Base-by-base conservation (phyloP, 1,140 invertebrate genomes). In the Trichonephila inaurata region DNA sequence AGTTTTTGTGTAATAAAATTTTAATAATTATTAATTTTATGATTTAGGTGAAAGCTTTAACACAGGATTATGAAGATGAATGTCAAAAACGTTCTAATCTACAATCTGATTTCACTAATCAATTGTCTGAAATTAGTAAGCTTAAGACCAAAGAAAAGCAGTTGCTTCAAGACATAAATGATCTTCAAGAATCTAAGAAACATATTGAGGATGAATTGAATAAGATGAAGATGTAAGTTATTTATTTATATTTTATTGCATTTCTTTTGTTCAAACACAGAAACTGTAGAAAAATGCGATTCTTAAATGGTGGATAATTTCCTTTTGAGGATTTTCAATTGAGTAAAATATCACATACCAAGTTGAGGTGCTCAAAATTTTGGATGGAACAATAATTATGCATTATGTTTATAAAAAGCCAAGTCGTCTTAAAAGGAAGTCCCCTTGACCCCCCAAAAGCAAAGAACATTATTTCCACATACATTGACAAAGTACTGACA, bases 21-120 rank as follows among this genome's bases (percentile, higher is more conserved):
- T 24, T 28, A 4, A 66, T 8, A 19, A 62, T 94, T 77, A 60
- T 83, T 94, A 58, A 94, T 89, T 92, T 95, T 87, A 16, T 69
- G 66, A 8, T 95, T 60, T 95, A 96, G 96, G 97, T 97, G 51
- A 97, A 98, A 95, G 97, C 97, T 1, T 95, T 99, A 16, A 97
- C 98, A 88, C 97, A 97, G 44, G 98, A 99, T 95, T 96, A 99
- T 21, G 98, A 99, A 94, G 98, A 99, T 95, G 98, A 99, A 96
- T 97, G 97, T 94, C 97, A 97, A 93, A 98, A 98, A 95, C 97
- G 98, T 93, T 97, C 97, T 60, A 96, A 97, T 81, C 95, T 98
- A 94, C 97, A 96, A 94, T 96, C 97, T 21, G 98, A 98, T 94
- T 96, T 98, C n/a, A 97, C 97, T 69, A 96, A 97, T 58, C 97